Evolutionary conservation across 2,888 invertebrate species (phyloP), one percentile per base, ranked within the genome.

Genomic region (Tenthredo distinguenda): DNA sequence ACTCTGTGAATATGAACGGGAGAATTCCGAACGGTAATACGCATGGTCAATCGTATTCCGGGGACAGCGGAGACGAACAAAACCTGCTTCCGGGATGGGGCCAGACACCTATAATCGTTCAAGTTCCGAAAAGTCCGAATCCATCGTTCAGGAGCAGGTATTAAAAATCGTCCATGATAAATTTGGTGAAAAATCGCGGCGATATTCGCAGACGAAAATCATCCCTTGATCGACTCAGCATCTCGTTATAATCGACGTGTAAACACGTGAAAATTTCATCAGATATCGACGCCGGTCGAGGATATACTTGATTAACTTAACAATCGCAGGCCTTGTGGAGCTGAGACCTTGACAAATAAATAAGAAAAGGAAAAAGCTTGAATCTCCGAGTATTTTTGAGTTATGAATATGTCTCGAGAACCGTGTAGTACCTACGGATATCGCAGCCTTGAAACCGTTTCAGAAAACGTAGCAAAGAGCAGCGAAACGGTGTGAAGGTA

Each of bases 121-220:
- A 89, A 82, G 71, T 88, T 21, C 81, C 91, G 4, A 91, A 88
- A 86, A 91, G 89, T 71, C 87, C 89, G 5, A 91, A 89, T 86
- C 68, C 89, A 15, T 91, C 91, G 6, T 86, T 91, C 34, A 88
- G 90, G 86, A 91, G 89, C 91, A 92, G 92, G 92, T 92, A 91
- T 68, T 5, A 0, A 18, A 34, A 4, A 26, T 62, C 62, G 26
- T 62, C 10, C 2, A 26, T 12, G 12, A 40, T 10, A 47, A 62
- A 81, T 58, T 21, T 2, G 37, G 12, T 6, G 15, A 55, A 31
- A 43, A 43, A 21, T 62, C 37, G 2, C 26, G 12, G 2, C 40
- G 37, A 18, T 81, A 21, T 58, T 62, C 21, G 43, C 43, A 43
- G 7, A 43, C 6, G 6, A 43, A 43, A n/a, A 18, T 55, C 18